Conservation (phyloP, 1,140 invertebrate species). For the Amyelois transitella region DNA sequence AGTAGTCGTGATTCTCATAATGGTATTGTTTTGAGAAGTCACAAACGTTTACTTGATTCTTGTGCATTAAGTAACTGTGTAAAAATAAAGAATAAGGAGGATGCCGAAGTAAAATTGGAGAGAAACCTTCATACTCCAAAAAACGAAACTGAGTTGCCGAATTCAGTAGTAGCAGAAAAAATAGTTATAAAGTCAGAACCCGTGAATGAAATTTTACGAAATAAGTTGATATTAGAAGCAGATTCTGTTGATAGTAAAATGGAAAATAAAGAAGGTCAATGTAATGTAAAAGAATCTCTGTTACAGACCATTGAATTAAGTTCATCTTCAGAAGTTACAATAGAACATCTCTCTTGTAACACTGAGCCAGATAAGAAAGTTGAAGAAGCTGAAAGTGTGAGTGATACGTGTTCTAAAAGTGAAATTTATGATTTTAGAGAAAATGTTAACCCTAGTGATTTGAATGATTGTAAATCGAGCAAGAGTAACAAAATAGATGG, state of each 20-base stretch:
- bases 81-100: conserved; percentile 45
- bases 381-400: conserved; percentile 44
- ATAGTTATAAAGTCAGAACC: conserved; percentile 37
- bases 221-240: conserved; percentile 8
- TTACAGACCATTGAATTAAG: conserved; percentile 27
- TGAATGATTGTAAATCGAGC: conserved; percentile 49
- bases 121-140: conserved; percentile 44
- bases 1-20: conserved; percentile 63
- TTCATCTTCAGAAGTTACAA: conserved; percentile 26
- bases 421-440: conserved; percentile 67
- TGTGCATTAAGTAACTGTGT: conserved; percentile 34
- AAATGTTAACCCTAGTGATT: conserved; percentile 67
- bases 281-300: conserved; percentile 61
- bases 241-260: conserved; percentile 29
- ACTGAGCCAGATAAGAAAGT: conserved; percentile 34
- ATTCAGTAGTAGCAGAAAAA: conserved; percentile 31
- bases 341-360: conserved; percentile 25
- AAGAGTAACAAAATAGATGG: conserved; percentile 54
- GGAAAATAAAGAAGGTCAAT: conserved; percentile 33
- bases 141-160: conserved; percentile 41
- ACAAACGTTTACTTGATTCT: conserved; percentile 74
- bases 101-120: conserved; percentile 36
- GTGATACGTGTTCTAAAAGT: conserved; percentile 56
- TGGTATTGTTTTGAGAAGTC: conserved; percentile 77
- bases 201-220: conserved; percentile 23